Conservation (phyloP, 2,113 vertebrate genomes). For the Leucoraja erinaceus region DNA sequence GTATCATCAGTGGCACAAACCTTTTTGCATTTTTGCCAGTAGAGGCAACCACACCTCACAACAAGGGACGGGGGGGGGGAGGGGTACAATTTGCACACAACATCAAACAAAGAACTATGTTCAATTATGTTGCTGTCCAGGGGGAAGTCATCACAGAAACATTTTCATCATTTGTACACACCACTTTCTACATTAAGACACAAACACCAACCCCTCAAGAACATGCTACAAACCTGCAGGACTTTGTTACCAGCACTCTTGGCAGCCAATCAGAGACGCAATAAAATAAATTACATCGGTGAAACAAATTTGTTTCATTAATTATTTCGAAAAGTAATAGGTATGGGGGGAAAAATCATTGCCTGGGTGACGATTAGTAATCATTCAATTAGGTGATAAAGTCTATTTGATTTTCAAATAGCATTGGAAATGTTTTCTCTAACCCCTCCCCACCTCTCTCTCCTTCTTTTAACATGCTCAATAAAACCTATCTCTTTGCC, state of each 20-base stretch:
- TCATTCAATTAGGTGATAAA: neutral
- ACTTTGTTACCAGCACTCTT: neutral
- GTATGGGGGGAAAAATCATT: too few relatives aligned
- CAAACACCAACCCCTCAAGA: neutral
- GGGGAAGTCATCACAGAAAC: neutral
- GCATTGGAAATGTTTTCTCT: neutral
- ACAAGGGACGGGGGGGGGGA: too few relatives aligned
- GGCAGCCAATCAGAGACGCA: too few relatives aligned
- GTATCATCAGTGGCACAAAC: neutral
- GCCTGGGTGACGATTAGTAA: neutral
- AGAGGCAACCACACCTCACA: neutral
- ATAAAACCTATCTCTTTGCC: neutral
- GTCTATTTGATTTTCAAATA: neutral
- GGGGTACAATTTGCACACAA: neutral
- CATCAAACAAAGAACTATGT: neutral
- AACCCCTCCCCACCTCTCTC: neutral
- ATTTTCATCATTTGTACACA: neutral
- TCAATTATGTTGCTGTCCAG: neutral
- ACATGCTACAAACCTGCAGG: too few relatives aligned
- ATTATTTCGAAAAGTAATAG: neutral
- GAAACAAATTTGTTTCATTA: neutral
- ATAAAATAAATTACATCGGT: neutral
- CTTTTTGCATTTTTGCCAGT: neutral
- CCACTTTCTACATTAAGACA: too few relatives aligned
- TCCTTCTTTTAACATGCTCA: neutral